These are phyloP conservation scores for Cataglyphis altisquamis DNA, from an alignment of 2,888 invertebrate genomes.

Conservation along the genomic window DNA sequence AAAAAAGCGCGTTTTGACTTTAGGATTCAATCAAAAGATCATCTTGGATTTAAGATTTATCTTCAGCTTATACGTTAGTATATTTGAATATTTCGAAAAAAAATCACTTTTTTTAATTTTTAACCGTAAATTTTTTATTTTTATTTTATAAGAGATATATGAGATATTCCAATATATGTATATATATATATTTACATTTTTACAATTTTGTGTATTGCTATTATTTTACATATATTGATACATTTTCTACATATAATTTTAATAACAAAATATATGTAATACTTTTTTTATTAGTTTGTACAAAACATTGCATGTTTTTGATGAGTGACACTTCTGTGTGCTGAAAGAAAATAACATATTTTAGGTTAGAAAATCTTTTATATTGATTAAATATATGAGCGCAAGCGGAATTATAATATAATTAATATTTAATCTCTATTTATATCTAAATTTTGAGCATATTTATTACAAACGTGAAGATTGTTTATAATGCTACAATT, in stretches of 20 bases:
- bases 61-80: neutral
- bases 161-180: neutral
- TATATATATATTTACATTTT: neutral
- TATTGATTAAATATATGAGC: neutral
- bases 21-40: neutral
- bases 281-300: neutral
- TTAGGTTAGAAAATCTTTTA: conserved; percentile 11
- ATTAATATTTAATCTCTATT: neutral
- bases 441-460: neutral
- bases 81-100: neutral
- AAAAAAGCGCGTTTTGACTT: neutral
- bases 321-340: neutral
- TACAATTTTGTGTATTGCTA: neutral
- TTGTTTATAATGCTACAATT: neutral
- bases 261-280: neutral
- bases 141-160: neutral
- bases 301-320: neutral
- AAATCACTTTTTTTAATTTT: neutral
- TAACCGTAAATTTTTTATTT: neutral
- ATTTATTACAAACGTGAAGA: neutral
- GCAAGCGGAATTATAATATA: neutral
- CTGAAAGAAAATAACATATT: neutral
- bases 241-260: neutral
- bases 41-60: neutral
- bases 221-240: neutral